These are phyloP conservation scores for Hemibagrus guttatus DNA, from an alignment of 2,797 vertebrate species.

Conservation along the genomic window DNA sequence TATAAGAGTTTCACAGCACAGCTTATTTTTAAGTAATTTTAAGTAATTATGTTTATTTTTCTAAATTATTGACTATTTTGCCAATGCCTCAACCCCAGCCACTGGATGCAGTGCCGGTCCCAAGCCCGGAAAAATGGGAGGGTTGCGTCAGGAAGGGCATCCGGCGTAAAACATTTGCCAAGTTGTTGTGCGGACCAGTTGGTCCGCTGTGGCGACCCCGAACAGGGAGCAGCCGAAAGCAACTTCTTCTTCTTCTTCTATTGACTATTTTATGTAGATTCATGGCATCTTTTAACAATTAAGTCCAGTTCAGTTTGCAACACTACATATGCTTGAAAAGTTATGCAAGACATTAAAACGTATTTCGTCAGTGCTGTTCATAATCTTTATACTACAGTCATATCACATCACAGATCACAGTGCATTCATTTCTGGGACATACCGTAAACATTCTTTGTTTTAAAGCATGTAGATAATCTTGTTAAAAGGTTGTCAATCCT, in stretches of 20 bases:
- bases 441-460: background rate
- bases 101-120: no score
- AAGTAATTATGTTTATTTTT: no score
- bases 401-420: background rate
- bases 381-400: background rate
- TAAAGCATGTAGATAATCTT: background rate
- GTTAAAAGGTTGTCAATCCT: background rate
- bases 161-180: no score
- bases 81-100: no score
- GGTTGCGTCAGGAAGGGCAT: no score
- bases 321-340: background rate
- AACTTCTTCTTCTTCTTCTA: no score
- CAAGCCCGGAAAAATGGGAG: no score
- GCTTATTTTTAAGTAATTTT: no score
- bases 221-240: no score
- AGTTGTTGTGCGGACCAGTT: no score
- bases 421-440: background rate
- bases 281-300: background rate
- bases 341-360: background rate
- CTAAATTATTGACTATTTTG: background rate
- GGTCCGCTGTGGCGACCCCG: no score
- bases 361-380: background rate
- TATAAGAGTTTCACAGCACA: background rate
- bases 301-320: background rate
- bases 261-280: background rate